Evolutionary conservation across 2,797 vertebrate genomes (phyloP).

Genomic region (Acridotheres tristis): DNA sequence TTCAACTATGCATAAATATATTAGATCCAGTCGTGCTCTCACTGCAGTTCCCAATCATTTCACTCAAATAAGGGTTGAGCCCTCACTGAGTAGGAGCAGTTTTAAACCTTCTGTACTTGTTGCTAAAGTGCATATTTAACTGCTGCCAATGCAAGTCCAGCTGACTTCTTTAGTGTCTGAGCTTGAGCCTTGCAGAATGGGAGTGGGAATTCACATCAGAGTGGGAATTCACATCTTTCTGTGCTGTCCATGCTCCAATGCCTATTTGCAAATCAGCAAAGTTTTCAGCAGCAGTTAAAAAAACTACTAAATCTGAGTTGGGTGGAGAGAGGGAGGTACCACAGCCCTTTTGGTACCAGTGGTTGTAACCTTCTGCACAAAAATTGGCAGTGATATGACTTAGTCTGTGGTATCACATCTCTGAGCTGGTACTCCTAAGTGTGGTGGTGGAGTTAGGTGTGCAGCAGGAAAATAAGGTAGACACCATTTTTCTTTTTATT

Average conservation of each 20-base stretch:
- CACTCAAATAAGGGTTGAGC: background rate
- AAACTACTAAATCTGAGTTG: background rate
- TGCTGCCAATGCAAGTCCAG: fast-evolving
- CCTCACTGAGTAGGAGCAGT: background rate
- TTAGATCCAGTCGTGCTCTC: background rate
- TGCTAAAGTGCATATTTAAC: background rate
- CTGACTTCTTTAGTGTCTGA: background rate
- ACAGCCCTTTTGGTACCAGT: background rate
- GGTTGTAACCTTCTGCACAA: background rate
- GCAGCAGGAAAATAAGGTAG: background rate
- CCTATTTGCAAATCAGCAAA: background rate
- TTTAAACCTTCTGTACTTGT: background rate
- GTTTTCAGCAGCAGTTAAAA: background rate
- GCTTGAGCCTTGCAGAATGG: background rate
- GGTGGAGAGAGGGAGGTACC: background rate
- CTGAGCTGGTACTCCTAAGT: background rate
- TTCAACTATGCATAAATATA: background rate
- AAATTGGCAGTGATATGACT: background rate
- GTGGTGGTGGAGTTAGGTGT: background rate
- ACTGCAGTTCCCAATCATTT: background rate
- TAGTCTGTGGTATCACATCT: background rate
- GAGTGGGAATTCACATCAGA: fast-evolving
- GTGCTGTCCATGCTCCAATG: fast-evolving
- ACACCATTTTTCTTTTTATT: background rate
- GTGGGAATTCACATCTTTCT: fast-evolving